These are phyloP conservation scores for Catharus fuscescens DNA, from an alignment of 2,113 vertebrate genomes.

Conservation along the genomic window DNA sequence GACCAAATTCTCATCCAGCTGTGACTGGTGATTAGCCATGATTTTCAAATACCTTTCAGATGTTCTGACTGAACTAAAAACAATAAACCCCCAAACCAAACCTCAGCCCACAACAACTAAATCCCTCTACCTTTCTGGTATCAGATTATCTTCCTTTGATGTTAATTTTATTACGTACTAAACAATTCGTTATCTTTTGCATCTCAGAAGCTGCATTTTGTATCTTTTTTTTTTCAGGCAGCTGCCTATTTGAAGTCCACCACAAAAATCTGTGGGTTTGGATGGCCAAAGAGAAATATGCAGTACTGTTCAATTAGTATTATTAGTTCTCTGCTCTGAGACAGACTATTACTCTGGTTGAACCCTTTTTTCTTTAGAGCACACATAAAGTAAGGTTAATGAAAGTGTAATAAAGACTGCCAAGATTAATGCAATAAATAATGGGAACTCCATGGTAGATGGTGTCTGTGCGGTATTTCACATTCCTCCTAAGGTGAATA, in stretches of 20 bases:
- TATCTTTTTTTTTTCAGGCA: background rate
- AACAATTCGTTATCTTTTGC: background rate
- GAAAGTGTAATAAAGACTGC: background rate
- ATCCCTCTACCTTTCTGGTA: background rate
- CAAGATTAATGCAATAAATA: background rate
- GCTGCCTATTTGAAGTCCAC: background rate
- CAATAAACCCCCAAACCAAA: background rate
- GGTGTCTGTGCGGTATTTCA: background rate
- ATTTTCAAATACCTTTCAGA: background rate
- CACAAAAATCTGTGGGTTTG: background rate
- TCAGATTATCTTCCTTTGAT: background rate
- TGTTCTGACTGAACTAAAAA: background rate
- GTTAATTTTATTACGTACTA: background rate
- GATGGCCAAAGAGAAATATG: background rate
- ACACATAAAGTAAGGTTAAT: background rate
- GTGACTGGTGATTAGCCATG: background rate
- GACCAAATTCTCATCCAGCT: background rate
- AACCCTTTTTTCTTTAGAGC: background rate
- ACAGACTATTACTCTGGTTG: background rate
- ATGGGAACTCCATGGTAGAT: background rate
- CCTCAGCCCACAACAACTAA: background rate
- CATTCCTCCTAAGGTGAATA: background rate
- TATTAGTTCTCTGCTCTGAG: background rate
- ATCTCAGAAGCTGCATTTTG: background rate
- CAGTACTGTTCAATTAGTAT: background rate